Base-by-base conservation (phyloP, 2,797 vertebrate genomes). In the Neosalanx taihuensis region DNA sequence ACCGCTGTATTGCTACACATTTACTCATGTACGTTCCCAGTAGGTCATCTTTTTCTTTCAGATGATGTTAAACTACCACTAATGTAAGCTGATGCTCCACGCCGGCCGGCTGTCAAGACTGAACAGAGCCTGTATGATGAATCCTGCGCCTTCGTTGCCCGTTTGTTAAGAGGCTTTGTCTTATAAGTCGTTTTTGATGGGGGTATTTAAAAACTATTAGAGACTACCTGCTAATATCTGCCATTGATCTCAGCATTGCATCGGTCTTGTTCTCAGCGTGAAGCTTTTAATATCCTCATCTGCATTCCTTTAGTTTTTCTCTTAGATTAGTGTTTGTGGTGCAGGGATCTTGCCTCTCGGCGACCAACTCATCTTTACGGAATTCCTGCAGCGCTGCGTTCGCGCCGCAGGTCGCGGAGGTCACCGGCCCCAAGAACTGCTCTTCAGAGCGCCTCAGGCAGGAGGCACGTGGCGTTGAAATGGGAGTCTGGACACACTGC, bases 1-100 rank as follows among this genome's bases (percentile, higher is more conserved):
- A 95, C 93, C 86, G 91, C 90, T 93, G 94, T 92, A 92, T 92
- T 87, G 90, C 93, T 92, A 93, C 94, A 95, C 93, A 91, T 94
- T 94, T 93, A 92, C 87, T 91, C 91, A 83, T 95, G 95, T 94
- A 92, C 90, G 88, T 93, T 90, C 94, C 90, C 92, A 92, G 93
- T 93, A 94, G 96, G 95, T 96, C 94, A 95, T 90, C 90, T 89
- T 67, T 64, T 83, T 90, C 92, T 95, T 93, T 92, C 93, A 91
- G 94, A 91, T 90, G 91, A 94, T 93, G 90, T 94, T 91, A 93
- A 94, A 95, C 93, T 93, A 93, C 89, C 87, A 85, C 90, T 95
- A 92, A 94, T 93, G 92, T 88, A 79, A 88, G 92, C 85, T 89
- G 92, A 93, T 93, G 91, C 90, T 79, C 80, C 86, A 83, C 88